Percentiles rank a stretch among this genome's conserved stretches.
Conservation (phyloP, 1,140 invertebrate genomes). For the Zaprionus nigranus region DNA sequence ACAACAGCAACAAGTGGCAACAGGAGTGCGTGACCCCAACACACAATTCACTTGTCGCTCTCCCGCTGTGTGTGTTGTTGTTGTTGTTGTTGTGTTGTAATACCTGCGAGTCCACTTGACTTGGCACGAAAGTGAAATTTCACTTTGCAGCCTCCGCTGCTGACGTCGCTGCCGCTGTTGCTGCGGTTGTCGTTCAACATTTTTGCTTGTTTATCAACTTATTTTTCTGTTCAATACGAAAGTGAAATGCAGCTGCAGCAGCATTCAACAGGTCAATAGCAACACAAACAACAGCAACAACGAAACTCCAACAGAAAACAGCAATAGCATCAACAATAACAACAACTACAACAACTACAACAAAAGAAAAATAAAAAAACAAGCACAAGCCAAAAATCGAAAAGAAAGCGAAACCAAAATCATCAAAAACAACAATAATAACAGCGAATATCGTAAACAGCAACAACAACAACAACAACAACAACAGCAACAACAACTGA, state of each 20-base stretch:
- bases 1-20: constrained; percentile 29
- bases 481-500: constrained; percentile 8
- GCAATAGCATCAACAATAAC: constrained; percentile 4
- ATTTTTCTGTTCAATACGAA: constrained; percentile 42
- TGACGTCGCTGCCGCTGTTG: constrained; percentile 12
- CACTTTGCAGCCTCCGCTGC: constrained; percentile 57
- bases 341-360: background rate
- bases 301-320: constrained; percentile 1
- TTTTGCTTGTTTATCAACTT: constrained; percentile 44
- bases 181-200: constrained; percentile 39
- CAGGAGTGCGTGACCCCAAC: constrained; percentile 74
- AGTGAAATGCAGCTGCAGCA: constrained; percentile 58
- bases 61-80: background rate
- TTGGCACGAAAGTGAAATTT: constrained; percentile 71
- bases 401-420: constrained; percentile 13
- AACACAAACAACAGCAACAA: constrained; percentile 19
- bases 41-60: constrained; percentile 38
- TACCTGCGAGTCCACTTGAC: constrained; percentile 61
- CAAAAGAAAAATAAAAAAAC: constrained; percentile 11
- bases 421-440: constrained; percentile 3
- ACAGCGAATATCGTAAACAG: constrained; percentile 1
- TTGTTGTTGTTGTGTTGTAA: constrained; percentile 35
- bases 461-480: background rate
- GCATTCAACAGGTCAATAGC: constrained; percentile 20
- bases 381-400: constrained; percentile 7